phyloP scores from a whole-genome alignment of 2,113 vertebrate species.

The Camarhynchus parvulus region DNA sequence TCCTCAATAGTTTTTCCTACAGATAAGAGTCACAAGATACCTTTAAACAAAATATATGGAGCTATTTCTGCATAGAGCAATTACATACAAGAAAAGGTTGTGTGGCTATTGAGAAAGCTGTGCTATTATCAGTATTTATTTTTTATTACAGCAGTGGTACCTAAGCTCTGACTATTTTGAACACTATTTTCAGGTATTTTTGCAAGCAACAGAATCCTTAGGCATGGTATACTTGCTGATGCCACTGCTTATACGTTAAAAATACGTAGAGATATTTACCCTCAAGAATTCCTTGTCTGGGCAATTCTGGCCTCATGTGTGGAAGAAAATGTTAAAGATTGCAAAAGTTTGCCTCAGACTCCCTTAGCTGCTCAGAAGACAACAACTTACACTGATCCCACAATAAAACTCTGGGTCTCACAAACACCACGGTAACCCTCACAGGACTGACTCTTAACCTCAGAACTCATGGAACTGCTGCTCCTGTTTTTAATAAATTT shows the following conservation, averaged over 20 bases:
- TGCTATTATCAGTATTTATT: not conserved
- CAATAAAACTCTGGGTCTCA: not conserved
- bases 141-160: not conserved
- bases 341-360: not conserved
- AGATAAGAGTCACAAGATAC: constrained; percentile 3
- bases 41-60: not conserved
- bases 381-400: not conserved
- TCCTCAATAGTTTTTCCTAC: not conserved
- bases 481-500: not conserved
- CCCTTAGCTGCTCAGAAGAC: not conserved
- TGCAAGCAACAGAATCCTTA: not conserved
- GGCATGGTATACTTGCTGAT: not conserved
- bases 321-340: not conserved
- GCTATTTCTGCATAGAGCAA: not conserved
- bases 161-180: not conserved
- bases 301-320: not conserved
- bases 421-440: not conserved
- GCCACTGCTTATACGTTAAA: not conserved
- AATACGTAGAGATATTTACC: not conserved
- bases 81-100: not conserved
- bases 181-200: not conserved
- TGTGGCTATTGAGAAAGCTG: not conserved
- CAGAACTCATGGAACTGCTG: not conserved
- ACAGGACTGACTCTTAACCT: not conserved
- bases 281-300: not conserved